phyloP scores from a whole-genome alignment of 35 echinoderm and acorn worm genomes.

The Nesometra sesokonis region DNA sequence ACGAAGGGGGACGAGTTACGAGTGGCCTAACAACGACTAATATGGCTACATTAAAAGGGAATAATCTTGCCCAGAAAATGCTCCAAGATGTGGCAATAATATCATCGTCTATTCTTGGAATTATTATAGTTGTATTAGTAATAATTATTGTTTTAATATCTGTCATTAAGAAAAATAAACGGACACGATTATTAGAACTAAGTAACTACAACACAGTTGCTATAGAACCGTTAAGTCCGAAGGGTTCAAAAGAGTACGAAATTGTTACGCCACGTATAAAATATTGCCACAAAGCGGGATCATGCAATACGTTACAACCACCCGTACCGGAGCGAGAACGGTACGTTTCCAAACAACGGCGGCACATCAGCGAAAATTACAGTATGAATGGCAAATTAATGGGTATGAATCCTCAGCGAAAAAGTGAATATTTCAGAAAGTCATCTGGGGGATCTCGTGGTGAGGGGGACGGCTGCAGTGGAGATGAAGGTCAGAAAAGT shows the following conservation, averaged over 20 bases:
- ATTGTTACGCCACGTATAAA: background rate
- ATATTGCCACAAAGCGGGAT: background rate
- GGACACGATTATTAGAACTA: background rate
- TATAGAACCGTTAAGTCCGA: background rate
- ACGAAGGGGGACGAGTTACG: background rate
- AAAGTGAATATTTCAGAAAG: background rate
- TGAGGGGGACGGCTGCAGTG: background rate
- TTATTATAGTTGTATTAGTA: background rate
- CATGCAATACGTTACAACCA: background rate
- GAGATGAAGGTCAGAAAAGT: background rate
- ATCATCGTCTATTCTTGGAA: background rate
- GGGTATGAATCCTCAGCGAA: background rate
- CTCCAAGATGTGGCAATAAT: background rate
- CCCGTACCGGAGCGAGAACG: background rate
- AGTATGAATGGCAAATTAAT: background rate
- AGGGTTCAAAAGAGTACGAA: background rate
- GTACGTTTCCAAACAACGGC: background rate
- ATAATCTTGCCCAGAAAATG: background rate
- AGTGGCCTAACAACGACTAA: background rate
- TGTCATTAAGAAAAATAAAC: background rate
- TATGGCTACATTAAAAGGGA: background rate
- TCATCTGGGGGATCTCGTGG: background rate
- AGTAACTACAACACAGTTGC: background rate
- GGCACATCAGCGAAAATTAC: background rate
- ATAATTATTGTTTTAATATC: background rate